Conservation (phyloP, 2,113 vertebrate species). For the Sinocyclocheilus rhinocerous region DNA sequence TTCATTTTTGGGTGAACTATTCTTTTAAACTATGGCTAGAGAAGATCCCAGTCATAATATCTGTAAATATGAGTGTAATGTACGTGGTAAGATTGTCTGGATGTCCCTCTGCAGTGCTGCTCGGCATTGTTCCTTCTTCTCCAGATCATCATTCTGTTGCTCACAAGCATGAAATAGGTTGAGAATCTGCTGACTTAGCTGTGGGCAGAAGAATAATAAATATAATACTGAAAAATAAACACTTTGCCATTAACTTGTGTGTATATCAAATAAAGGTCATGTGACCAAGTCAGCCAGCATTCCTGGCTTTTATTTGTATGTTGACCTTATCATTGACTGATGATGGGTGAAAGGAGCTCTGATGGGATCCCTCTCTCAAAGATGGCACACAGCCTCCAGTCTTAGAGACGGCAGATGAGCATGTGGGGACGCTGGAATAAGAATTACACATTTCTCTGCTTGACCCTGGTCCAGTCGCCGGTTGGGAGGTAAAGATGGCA, state of each 20-base stretch:
- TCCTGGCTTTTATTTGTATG: neutral
- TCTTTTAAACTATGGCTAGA: neutral
- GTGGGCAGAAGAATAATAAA: constrained; percentile 56
- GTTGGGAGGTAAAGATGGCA: neutral
- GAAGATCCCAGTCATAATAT: neutral
- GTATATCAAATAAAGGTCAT: neutral
- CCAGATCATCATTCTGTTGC: constrained; percentile 85
- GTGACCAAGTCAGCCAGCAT: neutral
- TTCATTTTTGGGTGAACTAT: too few relatives aligned
- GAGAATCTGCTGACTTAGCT: constrained; percentile 91
- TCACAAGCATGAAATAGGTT: constrained; percentile 85
- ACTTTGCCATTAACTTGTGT: neutral
- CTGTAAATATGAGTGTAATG: constrained; percentile 51
- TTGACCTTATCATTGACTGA: constrained; percentile 84
- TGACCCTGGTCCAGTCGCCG: constrained; percentile 35
- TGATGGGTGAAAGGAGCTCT: constrained; percentile 66
- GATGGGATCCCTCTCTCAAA: constrained; percentile 65
- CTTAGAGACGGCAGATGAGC: constrained; percentile 48
- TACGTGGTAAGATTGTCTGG: constrained; percentile 84
- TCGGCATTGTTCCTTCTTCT: constrained; percentile 87
- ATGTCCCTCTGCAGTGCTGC: constrained; percentile 86
- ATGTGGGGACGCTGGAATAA: constrained; percentile 35
- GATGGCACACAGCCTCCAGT: constrained; percentile 60
- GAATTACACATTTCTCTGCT: constrained; percentile 11
- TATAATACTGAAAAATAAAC: neutral